phyloP scores from a whole-genome alignment of 1,140 invertebrate genomes.

The Magallana ariakensis region DNA sequence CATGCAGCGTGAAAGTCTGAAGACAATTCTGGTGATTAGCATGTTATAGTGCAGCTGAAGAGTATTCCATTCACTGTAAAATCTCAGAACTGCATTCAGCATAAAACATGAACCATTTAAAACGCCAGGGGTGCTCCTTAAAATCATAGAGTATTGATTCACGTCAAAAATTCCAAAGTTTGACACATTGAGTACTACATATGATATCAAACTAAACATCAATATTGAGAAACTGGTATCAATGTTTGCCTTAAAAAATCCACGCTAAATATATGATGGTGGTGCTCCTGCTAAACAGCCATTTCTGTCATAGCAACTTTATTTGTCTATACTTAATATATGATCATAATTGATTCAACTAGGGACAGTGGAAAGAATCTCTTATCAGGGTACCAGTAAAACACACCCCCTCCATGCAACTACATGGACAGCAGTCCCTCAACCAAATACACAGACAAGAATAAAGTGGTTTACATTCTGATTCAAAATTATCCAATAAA shows the following conservation, averaged over 20 bases:
- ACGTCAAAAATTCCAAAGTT: neutral
- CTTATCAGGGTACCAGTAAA: neutral
- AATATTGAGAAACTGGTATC: conserved; percentile 9
- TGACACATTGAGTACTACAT: conserved; percentile 36
- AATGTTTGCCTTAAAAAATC: conserved; percentile 28
- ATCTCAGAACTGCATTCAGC: neutral
- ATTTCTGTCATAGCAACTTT: conserved; percentile 31
- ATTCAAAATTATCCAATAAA: neutral
- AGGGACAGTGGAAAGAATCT: neutral
- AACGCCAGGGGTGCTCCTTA: neutral
- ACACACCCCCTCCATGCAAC: neutral
- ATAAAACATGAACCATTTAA: neutral
- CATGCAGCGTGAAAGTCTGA: neutral
- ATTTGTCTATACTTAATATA: conserved; percentile 35
- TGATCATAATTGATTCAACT: conserved; percentile 12
- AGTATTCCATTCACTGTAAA: neutral
- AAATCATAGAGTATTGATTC: conserved; percentile 21
- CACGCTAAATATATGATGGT: neutral
- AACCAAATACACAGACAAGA: neutral
- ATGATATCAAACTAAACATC: conserved; percentile 28
- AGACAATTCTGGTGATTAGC: neutral
- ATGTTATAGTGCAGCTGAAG: neutral
- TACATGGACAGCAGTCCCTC: neutral
- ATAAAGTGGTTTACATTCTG: neutral
- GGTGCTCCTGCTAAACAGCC: neutral